These are phyloP conservation scores for Neelides folsomi DNA, from an alignment of 2,888 invertebrate genomes.

Conservation along the genomic window DNA sequence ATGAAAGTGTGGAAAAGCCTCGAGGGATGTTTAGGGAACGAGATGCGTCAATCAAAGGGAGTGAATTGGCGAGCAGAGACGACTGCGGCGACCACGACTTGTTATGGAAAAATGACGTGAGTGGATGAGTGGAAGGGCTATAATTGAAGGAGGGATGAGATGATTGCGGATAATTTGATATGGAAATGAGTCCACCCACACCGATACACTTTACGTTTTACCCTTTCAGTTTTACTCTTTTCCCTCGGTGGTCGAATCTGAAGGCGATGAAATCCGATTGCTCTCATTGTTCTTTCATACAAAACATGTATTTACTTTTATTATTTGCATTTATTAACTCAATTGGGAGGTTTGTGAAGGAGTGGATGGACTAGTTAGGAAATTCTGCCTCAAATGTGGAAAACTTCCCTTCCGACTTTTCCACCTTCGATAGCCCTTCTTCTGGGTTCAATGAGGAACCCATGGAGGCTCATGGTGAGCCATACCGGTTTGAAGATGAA, in stretches of 20 bases:
- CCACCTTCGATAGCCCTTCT: constrained; percentile 6
- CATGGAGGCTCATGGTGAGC: constrained; percentile 15
- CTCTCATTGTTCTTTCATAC: too few relatives aligned
- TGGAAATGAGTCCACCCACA: constrained; percentile 12
- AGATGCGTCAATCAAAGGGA: constrained; percentile 8
- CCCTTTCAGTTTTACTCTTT: too few relatives aligned
- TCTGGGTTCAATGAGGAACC: constrained; percentile 5
- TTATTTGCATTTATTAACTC: too few relatives aligned
- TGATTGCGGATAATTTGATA: constrained; percentile 5
- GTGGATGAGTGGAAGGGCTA: constrained; percentile 1
- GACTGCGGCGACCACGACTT: background rate
- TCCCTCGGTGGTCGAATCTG: too few relatives aligned
- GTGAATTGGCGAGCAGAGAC: constrained; percentile 1
- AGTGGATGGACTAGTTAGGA: too few relatives aligned
- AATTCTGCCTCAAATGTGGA: too few relatives aligned
- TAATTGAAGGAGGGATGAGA: constrained; percentile 3
- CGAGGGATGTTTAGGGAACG: constrained; percentile 4
- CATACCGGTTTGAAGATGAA: constrained; percentile 24
- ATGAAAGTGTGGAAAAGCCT: background rate
- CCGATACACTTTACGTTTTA: background rate
- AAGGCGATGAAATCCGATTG: too few relatives aligned
- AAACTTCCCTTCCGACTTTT: background rate
- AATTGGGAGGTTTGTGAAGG: too few relatives aligned
- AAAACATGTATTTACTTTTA: too few relatives aligned
- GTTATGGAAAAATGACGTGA: constrained; percentile 9